Evolutionary conservation across 2,888 invertebrate species (phyloP).

Genomic region (Ochlodes sylvanus): DNA sequence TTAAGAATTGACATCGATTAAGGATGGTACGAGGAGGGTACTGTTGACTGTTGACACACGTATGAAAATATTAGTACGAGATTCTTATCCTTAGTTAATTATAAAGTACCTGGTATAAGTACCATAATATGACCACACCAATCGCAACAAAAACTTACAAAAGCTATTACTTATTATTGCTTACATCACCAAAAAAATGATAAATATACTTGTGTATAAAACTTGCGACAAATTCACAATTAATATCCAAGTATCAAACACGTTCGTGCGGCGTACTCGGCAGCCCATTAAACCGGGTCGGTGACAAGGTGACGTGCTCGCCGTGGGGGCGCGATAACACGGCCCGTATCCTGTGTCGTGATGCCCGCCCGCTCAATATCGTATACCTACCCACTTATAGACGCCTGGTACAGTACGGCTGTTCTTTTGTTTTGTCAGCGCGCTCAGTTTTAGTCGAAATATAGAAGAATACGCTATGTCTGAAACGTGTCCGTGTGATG

Average conservation of each 20-base stretch:
- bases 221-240: neutral
- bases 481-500: neutral
- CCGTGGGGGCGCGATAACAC: slow-evolving; percentile 74
- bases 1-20: too few relatives aligned
- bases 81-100: too few relatives aligned
- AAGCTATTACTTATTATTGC: too few relatives aligned
- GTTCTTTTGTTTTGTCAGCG: slow-evolving; percentile 39
- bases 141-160: too few relatives aligned
- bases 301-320: slow-evolving; percentile 80
- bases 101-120: too few relatives aligned
- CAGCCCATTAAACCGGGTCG: slow-evolving; percentile 81
- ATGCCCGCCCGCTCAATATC: slow-evolving; percentile 68
- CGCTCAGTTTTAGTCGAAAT: slow-evolving; percentile 4
- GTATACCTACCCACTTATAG: slow-evolving; percentile 61
- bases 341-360: slow-evolving; percentile 72
- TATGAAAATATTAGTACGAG: too few relatives aligned
- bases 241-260: slow-evolving; percentile 62
- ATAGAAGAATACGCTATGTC: neutral
- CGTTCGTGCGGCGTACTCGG: slow-evolving; percentile 61
- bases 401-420: slow-evolving; percentile 67
- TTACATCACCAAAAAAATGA: too few relatives aligned
- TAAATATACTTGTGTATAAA: too few relatives aligned
- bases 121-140: too few relatives aligned
- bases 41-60: too few relatives aligned
- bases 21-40: too few relatives aligned